These are phyloP conservation scores for Cyclophora albipunctata DNA, from an alignment of 2,888 invertebrate species.

Conservation along the genomic window DNA sequence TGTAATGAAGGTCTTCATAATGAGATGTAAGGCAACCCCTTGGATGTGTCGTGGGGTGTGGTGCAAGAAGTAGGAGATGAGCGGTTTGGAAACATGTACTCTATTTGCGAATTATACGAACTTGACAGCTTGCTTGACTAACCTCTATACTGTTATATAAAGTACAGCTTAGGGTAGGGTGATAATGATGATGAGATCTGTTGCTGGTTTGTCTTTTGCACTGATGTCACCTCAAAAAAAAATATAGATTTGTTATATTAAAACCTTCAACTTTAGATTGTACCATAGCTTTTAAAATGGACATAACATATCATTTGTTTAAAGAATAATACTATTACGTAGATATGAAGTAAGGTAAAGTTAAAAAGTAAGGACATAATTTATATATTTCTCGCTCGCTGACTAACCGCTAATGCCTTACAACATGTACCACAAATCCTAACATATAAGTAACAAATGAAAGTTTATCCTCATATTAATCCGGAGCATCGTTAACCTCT, in stretches of 20 bases:
- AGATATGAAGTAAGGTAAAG: not conserved
- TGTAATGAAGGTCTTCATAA: slow-evolving; percentile 44
- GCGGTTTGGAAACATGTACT: slow-evolving; percentile 15
- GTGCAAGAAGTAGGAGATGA: slow-evolving; percentile 11
- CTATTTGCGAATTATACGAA: not conserved
- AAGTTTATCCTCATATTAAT: not conserved
- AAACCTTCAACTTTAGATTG: too few relatives aligned
- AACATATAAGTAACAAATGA: not conserved
- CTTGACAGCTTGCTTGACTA: too few relatives aligned
- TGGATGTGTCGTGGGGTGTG: slow-evolving; percentile 17
- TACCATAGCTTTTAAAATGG: not conserved
- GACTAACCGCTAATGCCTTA: not conserved
- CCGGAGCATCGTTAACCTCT: not conserved
- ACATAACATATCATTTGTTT: not conserved
- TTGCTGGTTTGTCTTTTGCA: too few relatives aligned
- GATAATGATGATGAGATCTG: too few relatives aligned
- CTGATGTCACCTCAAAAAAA: too few relatives aligned
- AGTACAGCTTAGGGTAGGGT: too few relatives aligned
- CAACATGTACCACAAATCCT: not conserved
- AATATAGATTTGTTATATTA: too few relatives aligned
- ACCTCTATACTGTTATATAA: too few relatives aligned
- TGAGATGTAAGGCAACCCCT: slow-evolving; percentile 50
- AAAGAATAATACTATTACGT: not conserved
- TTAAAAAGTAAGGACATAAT: not conserved
- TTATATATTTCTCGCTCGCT: not conserved